Conservation (phyloP, 1,140 invertebrate species). For the Leptonema lineaticorne region DNA sequence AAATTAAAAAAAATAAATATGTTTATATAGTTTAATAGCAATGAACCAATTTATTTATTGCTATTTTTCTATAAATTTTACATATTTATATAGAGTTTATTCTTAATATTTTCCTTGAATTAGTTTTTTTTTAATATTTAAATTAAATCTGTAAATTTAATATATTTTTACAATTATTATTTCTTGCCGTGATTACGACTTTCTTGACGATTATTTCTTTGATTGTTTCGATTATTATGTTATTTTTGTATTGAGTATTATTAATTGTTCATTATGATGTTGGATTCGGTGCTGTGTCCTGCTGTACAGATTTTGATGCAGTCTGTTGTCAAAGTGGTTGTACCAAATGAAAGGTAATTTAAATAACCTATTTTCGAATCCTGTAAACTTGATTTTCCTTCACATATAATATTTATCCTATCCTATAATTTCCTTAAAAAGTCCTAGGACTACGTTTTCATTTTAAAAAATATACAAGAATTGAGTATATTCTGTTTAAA, state of each 20-base stretch:
- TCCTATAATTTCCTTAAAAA: background rate
- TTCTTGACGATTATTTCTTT: background rate
- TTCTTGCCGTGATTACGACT: background rate
- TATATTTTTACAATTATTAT: no score
- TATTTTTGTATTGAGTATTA: conserved; percentile 24
- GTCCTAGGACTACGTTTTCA: background rate
- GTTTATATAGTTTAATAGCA: no score
- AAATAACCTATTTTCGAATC: conserved; percentile 14
- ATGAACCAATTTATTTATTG: no score
- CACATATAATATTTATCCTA: background rate
- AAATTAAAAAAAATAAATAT: background rate
- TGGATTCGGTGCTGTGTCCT: conserved; percentile 41
- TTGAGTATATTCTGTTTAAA: background rate
- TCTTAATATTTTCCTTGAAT: no score
- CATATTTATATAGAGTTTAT: no score
- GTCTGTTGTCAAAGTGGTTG: conserved; percentile 96
- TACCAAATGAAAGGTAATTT: conserved; percentile 84
- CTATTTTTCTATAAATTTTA: no score
- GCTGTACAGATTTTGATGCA: conserved; percentile 75
- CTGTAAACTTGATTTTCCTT: background rate
- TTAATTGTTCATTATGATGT: conserved; percentile 44
- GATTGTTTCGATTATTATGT: background rate
- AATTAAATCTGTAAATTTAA: no score
- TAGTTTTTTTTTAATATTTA: no score
- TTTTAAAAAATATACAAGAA: background rate